Evolutionary conservation across 2,797 vertebrate species (phyloP).

Genomic region (Columba guinea): DNA sequence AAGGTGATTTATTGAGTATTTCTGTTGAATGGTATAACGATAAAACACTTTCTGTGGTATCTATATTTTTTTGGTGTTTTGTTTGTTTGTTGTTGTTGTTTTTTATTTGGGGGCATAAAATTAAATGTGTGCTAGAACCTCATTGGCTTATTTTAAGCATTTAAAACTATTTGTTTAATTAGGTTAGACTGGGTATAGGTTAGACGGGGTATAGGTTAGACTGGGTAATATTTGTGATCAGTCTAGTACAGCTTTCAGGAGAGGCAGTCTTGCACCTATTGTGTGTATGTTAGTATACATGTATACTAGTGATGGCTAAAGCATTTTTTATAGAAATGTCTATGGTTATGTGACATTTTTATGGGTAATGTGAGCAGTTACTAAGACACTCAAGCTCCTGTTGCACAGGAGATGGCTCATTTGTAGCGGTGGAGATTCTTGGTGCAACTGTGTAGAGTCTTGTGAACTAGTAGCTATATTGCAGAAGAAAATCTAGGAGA

Average conservation of each 20-base stretch:
- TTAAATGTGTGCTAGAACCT: not conserved
- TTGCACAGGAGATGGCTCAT: not conserved
- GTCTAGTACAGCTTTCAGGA: not conserved
- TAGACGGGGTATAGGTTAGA: not conserved
- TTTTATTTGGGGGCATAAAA: not conserved
- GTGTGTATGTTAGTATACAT: rapidly evolving
- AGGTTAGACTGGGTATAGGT: not conserved
- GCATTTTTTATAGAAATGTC: not conserved
- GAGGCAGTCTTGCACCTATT: rapidly evolving
- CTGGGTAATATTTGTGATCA: not conserved
- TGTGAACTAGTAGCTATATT: not conserved
- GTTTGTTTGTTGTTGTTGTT: not conserved
- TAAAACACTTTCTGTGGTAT: not conserved
- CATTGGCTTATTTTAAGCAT: not conserved
- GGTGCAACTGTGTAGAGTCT: not conserved
- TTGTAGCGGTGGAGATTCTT: not conserved
- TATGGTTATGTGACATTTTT: not conserved
- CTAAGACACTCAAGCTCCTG: not conserved
- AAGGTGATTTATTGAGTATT: not conserved
- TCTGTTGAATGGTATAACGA: not conserved
- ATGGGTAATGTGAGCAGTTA: not conserved
- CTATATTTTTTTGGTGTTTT: not conserved
- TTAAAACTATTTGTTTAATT: not conserved
- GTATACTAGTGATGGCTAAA: not conserved
- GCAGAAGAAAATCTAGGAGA: not conserved